A percentile compares a stretch with the other conserved stretches of the same genome.
These are phyloP conservation scores for Pelodytes ibericus DNA, from an alignment of 2,797 vertebrate species.

Conservation along the genomic window DNA sequence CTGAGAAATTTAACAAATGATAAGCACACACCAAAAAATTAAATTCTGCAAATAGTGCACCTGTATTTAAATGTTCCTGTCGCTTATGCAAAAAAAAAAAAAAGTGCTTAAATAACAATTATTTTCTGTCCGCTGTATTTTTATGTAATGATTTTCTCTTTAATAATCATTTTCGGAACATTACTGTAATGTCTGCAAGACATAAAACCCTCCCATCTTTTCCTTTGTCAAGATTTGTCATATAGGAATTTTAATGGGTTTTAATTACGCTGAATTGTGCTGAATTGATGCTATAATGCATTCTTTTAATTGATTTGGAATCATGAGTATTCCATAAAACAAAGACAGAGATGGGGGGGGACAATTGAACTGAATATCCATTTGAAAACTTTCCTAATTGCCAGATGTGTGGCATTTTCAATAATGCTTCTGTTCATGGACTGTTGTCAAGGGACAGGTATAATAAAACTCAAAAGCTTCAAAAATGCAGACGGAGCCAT, in stretches of 20 bases:
- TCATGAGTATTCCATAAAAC: conserved; percentile 29
- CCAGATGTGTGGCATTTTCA: conserved; percentile 56
- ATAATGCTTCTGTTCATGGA: conserved; percentile 37
- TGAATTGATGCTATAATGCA: conserved; percentile 32
- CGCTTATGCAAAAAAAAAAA: background rate
- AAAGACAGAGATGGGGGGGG: conserved; percentile 30
- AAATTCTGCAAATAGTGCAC: background rate
- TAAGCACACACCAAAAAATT: background rate
- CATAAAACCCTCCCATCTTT: conserved; percentile 26
- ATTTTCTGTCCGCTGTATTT: conserved; percentile 32
- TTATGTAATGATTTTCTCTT: conserved; percentile 40
- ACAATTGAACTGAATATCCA: conserved; percentile 42
- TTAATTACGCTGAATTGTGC: conserved; percentile 43
- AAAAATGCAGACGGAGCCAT: conserved; percentile 41
- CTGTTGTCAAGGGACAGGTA: conserved; percentile 54
- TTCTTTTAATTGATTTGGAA: conserved; percentile 51
- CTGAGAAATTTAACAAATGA: no score
- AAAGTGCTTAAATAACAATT: conserved; percentile 22
- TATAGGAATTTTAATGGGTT: conserved; percentile 30
- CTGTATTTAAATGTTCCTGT: background rate
- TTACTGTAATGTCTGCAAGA: background rate
- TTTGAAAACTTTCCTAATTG: conserved; percentile 54
- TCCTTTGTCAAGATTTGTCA: conserved; percentile 29
- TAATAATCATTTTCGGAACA: conserved; percentile 43
- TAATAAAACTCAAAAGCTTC: conserved; percentile 44